Evolutionary conservation across 2,113 vertebrate species (phyloP).

Genomic region (Rana temporaria): DNA sequence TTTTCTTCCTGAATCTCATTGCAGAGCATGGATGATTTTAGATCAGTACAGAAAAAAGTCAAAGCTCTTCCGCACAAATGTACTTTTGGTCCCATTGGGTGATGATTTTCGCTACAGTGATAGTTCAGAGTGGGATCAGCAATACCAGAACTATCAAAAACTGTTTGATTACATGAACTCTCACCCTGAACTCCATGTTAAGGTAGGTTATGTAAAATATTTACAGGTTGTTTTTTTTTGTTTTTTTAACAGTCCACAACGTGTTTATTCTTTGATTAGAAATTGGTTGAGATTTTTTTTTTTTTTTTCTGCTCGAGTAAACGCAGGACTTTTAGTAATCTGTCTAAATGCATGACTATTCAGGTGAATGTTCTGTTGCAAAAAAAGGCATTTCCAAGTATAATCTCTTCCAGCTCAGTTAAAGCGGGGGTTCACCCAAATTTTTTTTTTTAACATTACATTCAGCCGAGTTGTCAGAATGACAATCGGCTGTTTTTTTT

Average conservation of each 20-base stretch:
- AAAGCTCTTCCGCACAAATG: slow-evolving; percentile 85
- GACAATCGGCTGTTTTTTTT: too few relatives aligned
- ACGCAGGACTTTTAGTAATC: not conserved
- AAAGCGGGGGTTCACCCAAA: too few relatives aligned
- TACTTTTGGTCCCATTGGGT: slow-evolving; percentile 85
- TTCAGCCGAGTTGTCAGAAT: too few relatives aligned
- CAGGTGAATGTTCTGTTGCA: too few relatives aligned
- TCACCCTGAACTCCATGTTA: slow-evolving; percentile 82
- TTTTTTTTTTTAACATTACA: too few relatives aligned
- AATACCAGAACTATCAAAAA: slow-evolving; percentile 90
- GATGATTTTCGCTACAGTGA: slow-evolving; percentile 92
- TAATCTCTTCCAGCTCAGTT: too few relatives aligned
- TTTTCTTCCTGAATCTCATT: not conserved
- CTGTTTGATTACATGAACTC: slow-evolving; percentile 91
- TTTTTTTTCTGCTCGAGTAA: not conserved
- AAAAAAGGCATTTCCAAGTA: too few relatives aligned
- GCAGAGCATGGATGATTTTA: slow-evolving; percentile 85
- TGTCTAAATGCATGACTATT: not conserved
- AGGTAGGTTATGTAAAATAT: slow-evolving; percentile 72
- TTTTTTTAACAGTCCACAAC: too few relatives aligned
- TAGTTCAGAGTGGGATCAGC: slow-evolving; percentile 87
- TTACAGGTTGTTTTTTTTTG: too few relatives aligned
- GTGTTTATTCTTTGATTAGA: not conserved
- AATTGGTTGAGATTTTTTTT: slow-evolving; percentile 4
- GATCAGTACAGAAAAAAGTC: slow-evolving; percentile 96